These are phyloP conservation scores for Poicephalus gulielmi DNA, from an alignment of 2,113 vertebrate species.

Conservation along the genomic window DNA sequence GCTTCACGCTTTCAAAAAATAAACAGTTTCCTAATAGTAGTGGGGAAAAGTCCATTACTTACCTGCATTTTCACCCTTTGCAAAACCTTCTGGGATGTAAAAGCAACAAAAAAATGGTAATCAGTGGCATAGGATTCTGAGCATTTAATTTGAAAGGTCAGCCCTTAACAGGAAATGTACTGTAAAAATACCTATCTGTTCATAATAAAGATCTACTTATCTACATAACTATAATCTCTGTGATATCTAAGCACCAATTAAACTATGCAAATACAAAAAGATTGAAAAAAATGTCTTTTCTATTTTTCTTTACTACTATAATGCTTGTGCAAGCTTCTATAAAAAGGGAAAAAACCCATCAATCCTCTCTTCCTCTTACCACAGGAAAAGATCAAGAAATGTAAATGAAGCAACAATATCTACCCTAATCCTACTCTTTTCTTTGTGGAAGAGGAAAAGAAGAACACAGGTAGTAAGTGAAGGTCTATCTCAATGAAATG, in stretches of 20 bases:
- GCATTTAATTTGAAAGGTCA: background rate
- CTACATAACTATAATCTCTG: background rate
- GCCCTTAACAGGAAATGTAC: background rate
- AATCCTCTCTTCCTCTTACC: background rate
- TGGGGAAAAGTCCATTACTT: background rate
- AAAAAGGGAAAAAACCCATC: background rate
- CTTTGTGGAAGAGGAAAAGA: background rate
- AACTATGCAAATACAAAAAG: background rate
- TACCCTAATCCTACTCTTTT: background rate
- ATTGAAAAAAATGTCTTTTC: background rate
- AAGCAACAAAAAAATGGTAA: background rate
- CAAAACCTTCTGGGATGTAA: background rate
- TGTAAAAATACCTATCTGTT: background rate
- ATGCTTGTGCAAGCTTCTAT: background rate
- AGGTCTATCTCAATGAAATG: background rate
- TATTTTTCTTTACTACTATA: background rate
- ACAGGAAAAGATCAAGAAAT: background rate
- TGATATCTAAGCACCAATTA: background rate
- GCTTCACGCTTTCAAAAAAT: background rate
- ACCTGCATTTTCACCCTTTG: background rate
- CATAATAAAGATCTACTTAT: background rate
- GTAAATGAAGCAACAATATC: background rate
- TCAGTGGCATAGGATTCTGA: background rate
- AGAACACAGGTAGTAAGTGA: background rate
- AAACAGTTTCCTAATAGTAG: background rate